Evolutionary conservation across 2,113 vertebrate genomes (phyloP), one percentile per base, ranked within the genome.

Genomic region (Syngnathus floridae): DNA sequence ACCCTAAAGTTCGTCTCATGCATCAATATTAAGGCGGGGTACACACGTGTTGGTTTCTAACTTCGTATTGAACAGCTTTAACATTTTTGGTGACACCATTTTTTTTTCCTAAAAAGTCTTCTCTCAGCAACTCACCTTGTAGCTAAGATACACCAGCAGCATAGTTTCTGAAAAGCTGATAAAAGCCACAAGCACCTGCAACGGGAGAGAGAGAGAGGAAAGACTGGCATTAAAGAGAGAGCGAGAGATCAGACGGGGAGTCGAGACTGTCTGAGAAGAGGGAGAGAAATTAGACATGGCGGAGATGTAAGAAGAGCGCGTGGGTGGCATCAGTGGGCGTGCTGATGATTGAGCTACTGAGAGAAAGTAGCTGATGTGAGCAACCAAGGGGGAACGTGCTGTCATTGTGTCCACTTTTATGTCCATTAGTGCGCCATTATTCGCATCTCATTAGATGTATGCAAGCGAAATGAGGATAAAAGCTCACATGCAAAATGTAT

Each of bases 151-250:
- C 66, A 92, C 82, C 0, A 93, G 88, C 78, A 93, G 79, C 92
- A 93, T 93, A 22, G 92, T 93, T 79, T 93, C 92, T 78, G 88
- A 89, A 74, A 93, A 91, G 73, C 92, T 93, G 86, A 93, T 93
- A 81, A 93, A 90, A 74, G 90, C 92, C 79, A 93, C 91, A 26
- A 92, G 87, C 69, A 93, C 92, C 92, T 92, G 85, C 70, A 63
- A 61, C 71, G 48, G 70, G 16, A 73, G 19, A 72, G 35, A 59
- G 13, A 49, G 49, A 49, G 40, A 11, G 40, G 13, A 4, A 45
- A 41, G 40, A 41, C 40, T 41, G 0, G 40, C 11, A 12, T 13
- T 12, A 46, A 14, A 17, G 14, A 49, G 37, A 37, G 22, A 43
- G 60, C 11, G 54, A 51, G 14, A 6, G 49, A 56, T 5, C 59